phyloP scores from a whole-genome alignment of 2,888 invertebrate species.

The Dysmachus trigonus region DNA sequence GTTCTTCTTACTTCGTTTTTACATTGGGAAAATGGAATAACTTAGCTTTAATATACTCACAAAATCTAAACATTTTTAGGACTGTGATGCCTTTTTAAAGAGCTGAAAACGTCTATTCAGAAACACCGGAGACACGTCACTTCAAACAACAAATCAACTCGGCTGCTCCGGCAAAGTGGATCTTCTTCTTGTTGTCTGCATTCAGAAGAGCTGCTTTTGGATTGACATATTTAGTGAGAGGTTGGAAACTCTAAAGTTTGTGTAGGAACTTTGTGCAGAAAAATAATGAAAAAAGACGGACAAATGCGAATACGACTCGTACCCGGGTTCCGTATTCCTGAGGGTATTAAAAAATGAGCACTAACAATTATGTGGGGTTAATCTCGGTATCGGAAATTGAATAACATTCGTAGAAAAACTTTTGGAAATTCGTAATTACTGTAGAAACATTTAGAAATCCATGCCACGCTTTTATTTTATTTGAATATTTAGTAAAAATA shows the following conservation, averaged over 20 bases:
- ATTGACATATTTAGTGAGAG: neutral
- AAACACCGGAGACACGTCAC: constrained; percentile 38
- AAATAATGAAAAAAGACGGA: neutral
- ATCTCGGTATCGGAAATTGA: too few species aligned
- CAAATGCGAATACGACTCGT: too few species aligned
- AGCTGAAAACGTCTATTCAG: neutral
- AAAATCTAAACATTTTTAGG: constrained; percentile 9
- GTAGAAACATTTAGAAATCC: too few species aligned
- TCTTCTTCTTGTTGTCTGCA: neutral
- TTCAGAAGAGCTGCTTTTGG: neutral
- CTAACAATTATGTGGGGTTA: too few species aligned
- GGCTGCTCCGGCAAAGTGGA: neutral
- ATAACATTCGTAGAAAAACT: too few species aligned
- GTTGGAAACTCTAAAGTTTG: neutral
- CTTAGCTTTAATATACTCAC: neutral
- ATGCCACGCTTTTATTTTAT: too few species aligned
- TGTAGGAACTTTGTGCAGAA: neutral
- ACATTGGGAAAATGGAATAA: neutral
- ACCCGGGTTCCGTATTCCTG: too few species aligned
- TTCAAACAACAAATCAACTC: constrained; percentile 5
- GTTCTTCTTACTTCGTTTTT: neutral
- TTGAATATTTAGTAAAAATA: too few species aligned
- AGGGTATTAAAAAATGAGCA: too few species aligned
- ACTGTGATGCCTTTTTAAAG: neutral
- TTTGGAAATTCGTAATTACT: too few species aligned